Evolutionary conservation across 2,888 invertebrate genomes (phyloP).

Genomic region (Hydropsyche betteni): DNA sequence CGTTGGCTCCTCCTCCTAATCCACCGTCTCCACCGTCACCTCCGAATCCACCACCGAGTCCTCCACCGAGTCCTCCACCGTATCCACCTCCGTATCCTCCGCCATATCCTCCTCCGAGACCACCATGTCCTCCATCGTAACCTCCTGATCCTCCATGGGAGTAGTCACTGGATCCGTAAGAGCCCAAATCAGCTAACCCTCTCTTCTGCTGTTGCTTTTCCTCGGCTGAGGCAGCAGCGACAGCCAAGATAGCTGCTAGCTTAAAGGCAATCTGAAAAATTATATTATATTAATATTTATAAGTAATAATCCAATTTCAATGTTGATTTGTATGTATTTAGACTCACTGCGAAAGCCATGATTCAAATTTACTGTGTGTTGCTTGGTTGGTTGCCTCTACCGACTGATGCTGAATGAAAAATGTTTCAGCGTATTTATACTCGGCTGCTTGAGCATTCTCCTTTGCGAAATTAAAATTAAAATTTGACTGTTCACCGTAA

Average conservation of each 20-base stretch:
- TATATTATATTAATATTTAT: constrained; percentile 13
- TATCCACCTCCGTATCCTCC: constrained; percentile 2
- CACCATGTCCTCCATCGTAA: constrained; percentile 5
- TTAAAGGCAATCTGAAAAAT: constrained; percentile 14
- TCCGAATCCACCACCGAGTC: constrained; percentile 13
- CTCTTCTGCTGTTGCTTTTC: constrained; percentile 34
- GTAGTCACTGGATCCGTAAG: not conserved
- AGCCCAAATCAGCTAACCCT: constrained; percentile 25
- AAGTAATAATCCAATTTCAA: not conserved
- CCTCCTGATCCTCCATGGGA: constrained; percentile 7
- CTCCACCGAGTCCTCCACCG: constrained; percentile 19
- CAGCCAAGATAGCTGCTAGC: constrained; percentile 29
- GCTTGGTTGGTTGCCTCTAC: constrained; percentile 1
- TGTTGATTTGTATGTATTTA: not conserved
- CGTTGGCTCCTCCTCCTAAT: constrained; percentile 17
- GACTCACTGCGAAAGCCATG: not conserved
- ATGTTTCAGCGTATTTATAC: constrained; percentile 5
- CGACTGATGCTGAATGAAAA: constrained; percentile 3
- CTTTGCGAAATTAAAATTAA: constrained; percentile 20
- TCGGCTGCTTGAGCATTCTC: not conserved
- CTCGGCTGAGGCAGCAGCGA: constrained; percentile 24
- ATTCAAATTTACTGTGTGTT: not conserved
- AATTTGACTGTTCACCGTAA: constrained; percentile 5
- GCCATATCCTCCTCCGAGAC: constrained; percentile 9
- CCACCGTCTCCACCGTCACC: not conserved